Percentiles rank a stretch among this genome's conserved stretches.
Evolutionary conservation across 2,797 vertebrate species (phyloP).

Genomic region (Sylvia borin): DNA sequence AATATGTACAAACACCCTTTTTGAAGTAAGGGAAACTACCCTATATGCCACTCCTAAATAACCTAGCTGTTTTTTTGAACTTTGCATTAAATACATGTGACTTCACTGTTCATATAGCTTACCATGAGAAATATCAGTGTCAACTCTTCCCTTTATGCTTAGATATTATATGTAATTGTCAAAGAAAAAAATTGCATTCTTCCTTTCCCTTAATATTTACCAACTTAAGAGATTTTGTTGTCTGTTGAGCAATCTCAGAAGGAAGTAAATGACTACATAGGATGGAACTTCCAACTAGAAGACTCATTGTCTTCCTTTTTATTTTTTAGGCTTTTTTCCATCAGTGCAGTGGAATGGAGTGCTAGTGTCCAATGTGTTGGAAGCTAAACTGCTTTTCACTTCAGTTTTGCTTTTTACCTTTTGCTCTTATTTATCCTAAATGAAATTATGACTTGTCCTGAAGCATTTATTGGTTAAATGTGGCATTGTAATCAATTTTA

Average conservation of each 20-base stretch:
- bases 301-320: not conserved
- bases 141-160: slow-evolving; percentile 8
- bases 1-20: not conserved
- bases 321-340: slow-evolving; percentile 13
- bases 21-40: not conserved
- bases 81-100: not conserved
- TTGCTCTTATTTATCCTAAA: not conserved
- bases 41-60: not conserved
- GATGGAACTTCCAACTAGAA: slow-evolving; percentile 6
- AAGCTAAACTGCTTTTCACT: not conserved
- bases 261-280: not conserved
- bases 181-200: slow-evolving; percentile 2
- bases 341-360: not conserved
- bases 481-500: not conserved
- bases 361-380: not conserved
- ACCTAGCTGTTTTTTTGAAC: not conserved
- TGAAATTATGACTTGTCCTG: not conserved
- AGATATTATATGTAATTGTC: slow-evolving; percentile 14
- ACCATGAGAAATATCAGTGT: slow-evolving; percentile 36
- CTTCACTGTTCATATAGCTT: slow-evolving; percentile 11
- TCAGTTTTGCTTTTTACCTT: not conserved
- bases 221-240: slow-evolving; percentile 32
- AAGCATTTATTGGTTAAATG: not conserved
- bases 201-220: slow-evolving; percentile 54
- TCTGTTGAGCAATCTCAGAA: slow-evolving; percentile 25